These are phyloP conservation scores for Gephyroberyx darwinii DNA, from an alignment of 2,797 vertebrate genomes.

Conservation along the genomic window DNA sequence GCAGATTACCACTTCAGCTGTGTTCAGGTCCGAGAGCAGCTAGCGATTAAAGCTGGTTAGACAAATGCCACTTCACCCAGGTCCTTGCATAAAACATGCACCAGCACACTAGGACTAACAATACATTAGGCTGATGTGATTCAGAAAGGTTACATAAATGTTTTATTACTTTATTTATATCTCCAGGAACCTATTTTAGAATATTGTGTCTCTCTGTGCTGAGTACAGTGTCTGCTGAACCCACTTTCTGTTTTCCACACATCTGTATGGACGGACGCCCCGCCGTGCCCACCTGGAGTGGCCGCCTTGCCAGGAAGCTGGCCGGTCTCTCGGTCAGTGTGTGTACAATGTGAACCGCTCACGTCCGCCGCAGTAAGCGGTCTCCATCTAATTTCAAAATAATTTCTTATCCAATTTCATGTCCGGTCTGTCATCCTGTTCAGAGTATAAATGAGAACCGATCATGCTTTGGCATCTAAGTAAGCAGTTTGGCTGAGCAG, in stretches of 20 bases:
- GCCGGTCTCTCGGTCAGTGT: not conserved
- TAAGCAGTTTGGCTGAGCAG: too few species aligned
- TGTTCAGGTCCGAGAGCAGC: not conserved
- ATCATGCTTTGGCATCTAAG: too few species aligned
- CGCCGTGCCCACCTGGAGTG: not conserved
- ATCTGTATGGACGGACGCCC: not conserved
- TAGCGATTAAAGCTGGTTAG: slow-evolving; percentile 25
- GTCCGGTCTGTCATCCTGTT: too few species aligned
- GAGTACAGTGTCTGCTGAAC: not conserved
- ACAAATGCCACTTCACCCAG: slow-evolving; percentile 34
- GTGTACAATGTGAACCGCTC: too few species aligned
- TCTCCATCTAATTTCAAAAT: too few species aligned
- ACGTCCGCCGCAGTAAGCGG: too few species aligned
- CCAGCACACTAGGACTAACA: slow-evolving; percentile 27
- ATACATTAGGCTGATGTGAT: slow-evolving; percentile 54
- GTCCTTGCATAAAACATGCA: slow-evolving; percentile 49
- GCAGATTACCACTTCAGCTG: not conserved
- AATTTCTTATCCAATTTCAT: too few species aligned
- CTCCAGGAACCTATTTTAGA: slow-evolving; percentile 29
- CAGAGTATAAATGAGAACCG: too few species aligned
- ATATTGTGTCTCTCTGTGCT: slow-evolving; percentile 10
- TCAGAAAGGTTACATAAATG: slow-evolving; percentile 35
- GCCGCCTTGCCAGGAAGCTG: not conserved
- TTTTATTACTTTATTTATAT: slow-evolving; percentile 51
- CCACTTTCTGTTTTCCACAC: slow-evolving; percentile 1